Evolutionary conservation across 2,888 invertebrate genomes (phyloP).

Genomic region (Lasioglossum oenotherae): DNA sequence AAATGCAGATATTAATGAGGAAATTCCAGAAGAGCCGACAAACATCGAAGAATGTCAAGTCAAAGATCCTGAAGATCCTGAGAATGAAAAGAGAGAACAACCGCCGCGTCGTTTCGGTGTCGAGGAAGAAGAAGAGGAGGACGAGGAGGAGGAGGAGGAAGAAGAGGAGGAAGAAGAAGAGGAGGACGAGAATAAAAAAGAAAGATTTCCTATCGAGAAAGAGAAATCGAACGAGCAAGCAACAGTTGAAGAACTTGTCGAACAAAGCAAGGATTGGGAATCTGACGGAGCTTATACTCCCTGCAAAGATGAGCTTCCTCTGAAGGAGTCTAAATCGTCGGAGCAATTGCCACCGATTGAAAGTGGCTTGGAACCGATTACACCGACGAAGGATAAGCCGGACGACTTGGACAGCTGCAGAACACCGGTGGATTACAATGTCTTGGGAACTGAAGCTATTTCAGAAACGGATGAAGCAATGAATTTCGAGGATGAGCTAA

Average conservation of each 20-base stretch:
- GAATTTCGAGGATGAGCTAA: constrained; percentile 83
- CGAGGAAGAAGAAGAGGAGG: constrained; percentile 61
- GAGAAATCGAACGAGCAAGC: constrained; percentile 56
- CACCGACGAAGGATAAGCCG: constrained; percentile 78
- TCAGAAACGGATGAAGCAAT: constrained; percentile 84
- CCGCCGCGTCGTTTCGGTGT: constrained; percentile 42
- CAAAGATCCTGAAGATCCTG: constrained; percentile 49
- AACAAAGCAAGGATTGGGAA: constrained; percentile 74
- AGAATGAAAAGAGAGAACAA: constrained; percentile 64
- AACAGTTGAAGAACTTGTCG: constrained; percentile 9
- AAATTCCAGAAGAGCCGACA: neutral
- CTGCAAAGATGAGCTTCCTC: constrained; percentile 81
- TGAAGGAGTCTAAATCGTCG: constrained; percentile 66
- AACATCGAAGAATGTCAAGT: constrained; percentile 25
- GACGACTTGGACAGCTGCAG: constrained; percentile 83
- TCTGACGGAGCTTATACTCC: constrained; percentile 82
- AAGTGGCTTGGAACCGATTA: constrained; percentile 82
- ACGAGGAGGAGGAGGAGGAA: constrained; percentile 58
- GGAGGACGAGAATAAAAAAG: constrained; percentile 69
- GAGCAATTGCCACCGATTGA: constrained; percentile 68
- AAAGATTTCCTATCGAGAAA: constrained; percentile 77
- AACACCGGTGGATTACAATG: constrained; percentile 82
- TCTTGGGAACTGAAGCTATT: constrained; percentile 84
- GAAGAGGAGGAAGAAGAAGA: constrained; percentile 56
- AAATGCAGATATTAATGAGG: constrained; percentile 22